phyloP scores from a whole-genome alignment of 2,113 vertebrate species.

The Pan troglodytes region NHGRI_mPanTro3-v2.1_pri NC_072401.2:131363001-131363500 shows the following conservation, averaged over 20 bases:
- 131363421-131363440: neutral
- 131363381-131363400: neutral
- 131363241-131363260: neutral
- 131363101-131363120: neutral
- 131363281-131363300: neutral
- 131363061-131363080: neutral
- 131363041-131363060: neutral
- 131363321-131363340: neutral
- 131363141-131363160: neutral
- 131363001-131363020: neutral
- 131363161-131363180: neutral
- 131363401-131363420: no score
- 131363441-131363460: neutral
- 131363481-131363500: neutral
- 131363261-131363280: neutral
- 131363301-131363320: neutral
- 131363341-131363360: neutral
- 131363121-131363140: neutral
- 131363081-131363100: neutral
- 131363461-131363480: neutral
- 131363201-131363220: neutral
- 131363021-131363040: neutral
- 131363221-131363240: neutral
- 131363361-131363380: neutral
- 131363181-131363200: neutral